phyloP scores from a whole-genome alignment of 2,797 vertebrate species.

The Sciurus carolinensis region DNA sequence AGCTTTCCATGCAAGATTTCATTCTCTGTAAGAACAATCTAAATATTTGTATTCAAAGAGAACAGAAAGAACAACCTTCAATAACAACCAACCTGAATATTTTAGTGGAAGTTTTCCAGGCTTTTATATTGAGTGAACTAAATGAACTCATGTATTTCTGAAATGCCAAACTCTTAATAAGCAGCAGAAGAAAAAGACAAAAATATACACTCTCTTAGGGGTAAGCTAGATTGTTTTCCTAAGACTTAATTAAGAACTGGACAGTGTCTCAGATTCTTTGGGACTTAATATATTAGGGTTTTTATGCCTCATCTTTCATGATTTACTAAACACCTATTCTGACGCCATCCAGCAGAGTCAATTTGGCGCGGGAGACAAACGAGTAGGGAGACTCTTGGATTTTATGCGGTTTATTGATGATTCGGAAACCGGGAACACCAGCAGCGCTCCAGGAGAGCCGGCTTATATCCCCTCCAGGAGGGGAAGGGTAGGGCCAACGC shows the following conservation, averaged over 20 bases:
- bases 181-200: not conserved
- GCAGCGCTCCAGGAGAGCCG: no score
- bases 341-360: no score
- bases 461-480: no score
- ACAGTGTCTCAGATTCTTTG: conserved; percentile 40
- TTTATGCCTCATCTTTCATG: conserved; percentile 7
- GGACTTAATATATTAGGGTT: not conserved
- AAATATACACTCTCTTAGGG: not conserved
- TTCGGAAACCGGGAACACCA: no score
- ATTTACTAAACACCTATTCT: not conserved
- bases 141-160: conserved; percentile 68
- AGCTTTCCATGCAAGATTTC: not conserved
- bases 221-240: conserved; percentile 15
- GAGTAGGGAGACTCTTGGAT: no score
- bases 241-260: conserved; percentile 27
- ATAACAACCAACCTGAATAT: conserved; percentile 69
- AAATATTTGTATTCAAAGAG: conserved; percentile 80
- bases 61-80: conserved; percentile 81
- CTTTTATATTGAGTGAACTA: conserved; percentile 71
- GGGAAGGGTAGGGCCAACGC: no score
- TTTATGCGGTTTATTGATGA: no score
- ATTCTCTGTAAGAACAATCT: conserved; percentile 63
- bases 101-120: conserved; percentile 84
- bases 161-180: conserved; percentile 59
- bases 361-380: no score